phyloP scores from a whole-genome alignment of 1,140 invertebrate species.

The Cyclargus thomasi region DNA sequence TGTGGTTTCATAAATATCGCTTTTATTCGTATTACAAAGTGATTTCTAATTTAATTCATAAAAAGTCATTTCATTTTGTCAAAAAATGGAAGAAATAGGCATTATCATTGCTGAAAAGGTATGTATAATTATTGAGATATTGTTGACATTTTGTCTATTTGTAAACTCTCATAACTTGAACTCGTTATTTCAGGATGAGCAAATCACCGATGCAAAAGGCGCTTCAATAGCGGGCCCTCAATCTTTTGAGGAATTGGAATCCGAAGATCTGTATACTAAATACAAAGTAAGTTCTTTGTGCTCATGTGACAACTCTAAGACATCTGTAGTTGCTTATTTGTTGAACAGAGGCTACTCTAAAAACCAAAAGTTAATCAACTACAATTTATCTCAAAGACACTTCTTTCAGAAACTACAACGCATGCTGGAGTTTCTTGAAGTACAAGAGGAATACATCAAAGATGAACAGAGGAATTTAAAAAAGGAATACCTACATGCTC shows the following conservation, averaged over 20 bases:
- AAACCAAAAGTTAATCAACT: too few species aligned
- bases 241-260: slow-evolving; percentile 83
- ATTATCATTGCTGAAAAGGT: slow-evolving; percentile 69
- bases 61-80: slow-evolving; percentile 8
- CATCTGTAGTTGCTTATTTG: background rate
- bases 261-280: slow-evolving; percentile 95
- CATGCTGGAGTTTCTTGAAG: slow-evolving; percentile 96
- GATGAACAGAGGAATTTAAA: slow-evolving; percentile 98
- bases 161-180: slow-evolving; percentile 28
- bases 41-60: slow-evolving; percentile 10
- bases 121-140: slow-evolving; percentile 8
- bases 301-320: background rate
- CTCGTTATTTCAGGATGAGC: slow-evolving; percentile 61
- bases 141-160: background rate
- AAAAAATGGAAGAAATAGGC: slow-evolving; percentile 70
- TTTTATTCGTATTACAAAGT: slow-evolving; percentile 8
- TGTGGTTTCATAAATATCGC: slow-evolving; percentile 10
- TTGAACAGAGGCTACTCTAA: background rate
- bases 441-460: slow-evolving; percentile 99
- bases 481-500: slow-evolving; percentile 97
- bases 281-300: slow-evolving; percentile 83
- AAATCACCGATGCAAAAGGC: slow-evolving; percentile 62
- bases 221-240: slow-evolving; percentile 54
- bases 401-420: slow-evolving; percentile 90
- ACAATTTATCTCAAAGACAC: too few species aligned